Evolutionary conservation across 30 jellyfish, hydroid and myxozoan species (phyloP).

Genomic region (Aurelia aurita complex sp. Pacific): DNA sequence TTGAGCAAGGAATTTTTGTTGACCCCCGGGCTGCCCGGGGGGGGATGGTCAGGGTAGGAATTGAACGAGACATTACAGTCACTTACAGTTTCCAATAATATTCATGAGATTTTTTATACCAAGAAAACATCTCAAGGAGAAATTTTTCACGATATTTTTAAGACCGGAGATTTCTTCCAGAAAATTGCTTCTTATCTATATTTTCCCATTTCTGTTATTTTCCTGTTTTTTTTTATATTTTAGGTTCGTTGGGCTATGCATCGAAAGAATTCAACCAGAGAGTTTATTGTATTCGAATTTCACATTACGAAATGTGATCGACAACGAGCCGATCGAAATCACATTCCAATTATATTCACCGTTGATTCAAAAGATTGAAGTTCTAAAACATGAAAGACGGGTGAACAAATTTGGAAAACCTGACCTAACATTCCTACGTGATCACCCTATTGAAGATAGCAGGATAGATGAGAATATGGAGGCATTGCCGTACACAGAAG

Average conservation of each 20-base stretch:
- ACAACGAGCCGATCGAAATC: constrained; percentile 88
- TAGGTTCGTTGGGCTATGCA: constrained; percentile 96
- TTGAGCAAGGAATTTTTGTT: too few relatives aligned
- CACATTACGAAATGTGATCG: constrained; percentile 82
- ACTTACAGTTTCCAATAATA: too few relatives aligned
- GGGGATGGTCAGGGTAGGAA: too few relatives aligned
- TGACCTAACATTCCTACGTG: constrained; percentile 81
- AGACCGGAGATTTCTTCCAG: too few relatives aligned
- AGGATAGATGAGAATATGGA: constrained; percentile 81
- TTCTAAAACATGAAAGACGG: constrained; percentile 91
- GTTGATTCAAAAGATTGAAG: constrained; percentile 91
- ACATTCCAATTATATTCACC: constrained; percentile 86
- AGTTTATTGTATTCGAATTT: constrained; percentile 75
- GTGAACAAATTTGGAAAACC: constrained; percentile 42
- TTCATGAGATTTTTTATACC: too few relatives aligned
- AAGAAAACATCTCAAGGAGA: too few relatives aligned
- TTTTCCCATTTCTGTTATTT: too few relatives aligned
- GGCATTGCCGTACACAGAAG: constrained; percentile 89
- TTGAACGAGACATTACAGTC: too few relatives aligned
- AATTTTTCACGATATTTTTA: too few relatives aligned
- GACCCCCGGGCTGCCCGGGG: too few relatives aligned
- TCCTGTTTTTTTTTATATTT: too few relatives aligned
- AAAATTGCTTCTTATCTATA: too few relatives aligned
- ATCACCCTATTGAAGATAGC: constrained; percentile 88
- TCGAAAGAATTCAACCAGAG: constrained; percentile 48